Percentiles rank a stretch among this genome's conserved stretches.
Conservation (phyloP, 37 sponge, comb jelly and placozoan species). For the Hormiphora californensis region DNA sequence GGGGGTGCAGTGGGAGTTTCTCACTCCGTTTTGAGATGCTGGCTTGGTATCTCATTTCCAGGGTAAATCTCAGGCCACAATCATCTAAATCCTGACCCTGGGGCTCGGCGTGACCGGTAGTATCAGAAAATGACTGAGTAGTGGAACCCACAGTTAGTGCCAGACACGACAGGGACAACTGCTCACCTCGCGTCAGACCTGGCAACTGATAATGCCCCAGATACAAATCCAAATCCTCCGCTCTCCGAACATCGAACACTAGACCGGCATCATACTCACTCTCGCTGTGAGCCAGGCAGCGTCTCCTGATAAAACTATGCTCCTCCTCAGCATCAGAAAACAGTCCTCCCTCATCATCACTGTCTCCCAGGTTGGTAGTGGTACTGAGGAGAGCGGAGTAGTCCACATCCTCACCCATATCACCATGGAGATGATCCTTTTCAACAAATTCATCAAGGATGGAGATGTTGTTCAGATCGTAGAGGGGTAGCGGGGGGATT, state of each 20-base stretch:
- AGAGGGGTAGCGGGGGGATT: slow-evolving; percentile 16
- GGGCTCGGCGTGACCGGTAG: neutral
- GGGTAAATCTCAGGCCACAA: slow-evolving; percentile 83
- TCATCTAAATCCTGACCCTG: slow-evolving; percentile 82
- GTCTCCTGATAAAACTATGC: neutral
- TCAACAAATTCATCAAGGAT: neutral
- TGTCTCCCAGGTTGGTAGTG: neutral
- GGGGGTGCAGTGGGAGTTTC: slow-evolving; percentile 52
- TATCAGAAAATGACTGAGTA: slow-evolving; percentile 7
- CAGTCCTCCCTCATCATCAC: neutral
- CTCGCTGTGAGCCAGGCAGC: neutral
- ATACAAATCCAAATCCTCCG: neutral
- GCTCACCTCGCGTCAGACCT: slow-evolving; percentile 71
- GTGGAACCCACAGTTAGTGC: slow-evolving; percentile 74
- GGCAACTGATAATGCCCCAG: slow-evolving; percentile 59
- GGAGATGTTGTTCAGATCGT: neutral
- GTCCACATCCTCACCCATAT: neutral
- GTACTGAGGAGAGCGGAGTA: slow-evolving; percentile 14
- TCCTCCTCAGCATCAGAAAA: slow-evolving; percentile 41
- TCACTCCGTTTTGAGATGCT: slow-evolving; percentile 46
- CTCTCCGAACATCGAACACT: neutral
- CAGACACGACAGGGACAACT: slow-evolving; percentile 69
- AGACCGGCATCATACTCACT: neutral
- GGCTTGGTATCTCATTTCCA: slow-evolving; percentile 65
- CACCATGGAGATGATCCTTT: neutral